phyloP scores from a whole-genome alignment of 2,113 vertebrate genomes.

The Morone chrysops region DNA sequence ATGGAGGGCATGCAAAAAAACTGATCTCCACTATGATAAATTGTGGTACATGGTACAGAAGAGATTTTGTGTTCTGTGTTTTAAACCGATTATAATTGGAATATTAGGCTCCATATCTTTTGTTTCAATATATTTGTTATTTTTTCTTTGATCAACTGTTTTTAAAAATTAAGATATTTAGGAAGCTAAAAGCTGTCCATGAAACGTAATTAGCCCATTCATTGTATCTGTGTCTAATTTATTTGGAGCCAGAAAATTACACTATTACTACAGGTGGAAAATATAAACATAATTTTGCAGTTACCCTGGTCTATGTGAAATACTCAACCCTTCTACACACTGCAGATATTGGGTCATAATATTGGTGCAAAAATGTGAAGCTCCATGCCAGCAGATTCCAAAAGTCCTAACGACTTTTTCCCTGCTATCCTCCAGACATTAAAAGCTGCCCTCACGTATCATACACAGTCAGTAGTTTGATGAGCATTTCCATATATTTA shows the following conservation, averaged over 20 bases:
- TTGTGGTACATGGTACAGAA: too few relatives aligned
- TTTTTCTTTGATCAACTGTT: neutral
- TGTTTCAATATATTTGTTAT: too few relatives aligned
- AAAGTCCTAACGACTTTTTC: neutral
- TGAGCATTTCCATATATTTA: conserved; percentile 47
- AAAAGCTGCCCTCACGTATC: conserved; percentile 28
- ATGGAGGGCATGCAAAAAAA: too few relatives aligned
- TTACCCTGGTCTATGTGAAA: neutral
- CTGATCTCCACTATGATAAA: too few relatives aligned
- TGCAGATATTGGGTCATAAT: neutral
- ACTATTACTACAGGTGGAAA: neutral
- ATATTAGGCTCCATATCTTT: too few relatives aligned
- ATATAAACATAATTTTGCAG: neutral
- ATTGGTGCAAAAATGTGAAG: neutral
- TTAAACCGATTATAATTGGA: too few relatives aligned
- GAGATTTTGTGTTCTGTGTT: too few relatives aligned
- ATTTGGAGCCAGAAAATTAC: neutral
- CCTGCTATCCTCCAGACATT: conserved; percentile 1
- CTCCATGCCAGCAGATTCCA: neutral
- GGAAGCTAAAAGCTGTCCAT: neutral
- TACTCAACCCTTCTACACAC: neutral
- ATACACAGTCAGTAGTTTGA: conserved; percentile 31
- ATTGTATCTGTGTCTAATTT: neutral
- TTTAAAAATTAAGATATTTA: neutral
- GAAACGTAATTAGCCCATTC: neutral